Evolutionary conservation across 2,113 vertebrate genomes (phyloP).

Genomic region (Cottus gobio): DNA sequence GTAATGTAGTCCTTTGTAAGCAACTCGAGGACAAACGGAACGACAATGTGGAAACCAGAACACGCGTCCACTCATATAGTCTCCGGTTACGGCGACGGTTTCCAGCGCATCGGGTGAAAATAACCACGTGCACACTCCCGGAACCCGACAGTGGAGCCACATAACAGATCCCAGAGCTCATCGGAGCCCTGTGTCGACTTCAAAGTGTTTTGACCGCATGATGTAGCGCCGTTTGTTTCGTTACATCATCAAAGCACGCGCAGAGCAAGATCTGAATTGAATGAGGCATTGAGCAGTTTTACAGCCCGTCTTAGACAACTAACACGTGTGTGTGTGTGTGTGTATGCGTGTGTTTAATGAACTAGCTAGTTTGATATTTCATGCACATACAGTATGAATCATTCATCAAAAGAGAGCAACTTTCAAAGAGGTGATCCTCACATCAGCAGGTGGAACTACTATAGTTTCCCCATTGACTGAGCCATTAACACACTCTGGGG

Average conservation of each 20-base stretch:
- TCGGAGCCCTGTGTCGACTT: not conserved
- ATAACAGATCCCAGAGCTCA: not conserved
- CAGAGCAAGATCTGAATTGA: slow-evolving; percentile 24
- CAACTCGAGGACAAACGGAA: too few species aligned
- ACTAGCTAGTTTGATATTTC: slow-evolving; percentile 45
- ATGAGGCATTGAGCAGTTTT: slow-evolving; percentile 38
- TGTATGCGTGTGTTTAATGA: slow-evolving; percentile 21
- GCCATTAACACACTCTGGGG: slow-evolving; percentile 4
- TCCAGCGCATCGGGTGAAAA: not conserved
- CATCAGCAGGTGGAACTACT: slow-evolving; percentile 44
- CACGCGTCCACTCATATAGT: not conserved
- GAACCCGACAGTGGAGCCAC: not conserved
- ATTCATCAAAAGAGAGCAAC: slow-evolving; percentile 58
- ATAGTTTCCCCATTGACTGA: slow-evolving; percentile 24
- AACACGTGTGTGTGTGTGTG: slow-evolving; percentile 3
- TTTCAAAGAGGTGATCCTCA: slow-evolving; percentile 54
- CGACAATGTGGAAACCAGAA: not conserved
- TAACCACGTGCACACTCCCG: not conserved
- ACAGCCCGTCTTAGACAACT: slow-evolving; percentile 32
- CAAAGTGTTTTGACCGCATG: slow-evolving; percentile 31
- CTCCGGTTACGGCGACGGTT: not conserved
- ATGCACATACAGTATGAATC: slow-evolving; percentile 48
- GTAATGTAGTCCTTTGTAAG: too few species aligned
- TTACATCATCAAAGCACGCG: slow-evolving; percentile 64
- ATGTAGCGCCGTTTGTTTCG: slow-evolving; percentile 35